Percentiles rank a stretch among this genome's conserved stretches.
These are phyloP conservation scores for Smittia sp. DNA, from an alignment of 2,888 invertebrate genomes.

Conservation along the genomic window DNA sequence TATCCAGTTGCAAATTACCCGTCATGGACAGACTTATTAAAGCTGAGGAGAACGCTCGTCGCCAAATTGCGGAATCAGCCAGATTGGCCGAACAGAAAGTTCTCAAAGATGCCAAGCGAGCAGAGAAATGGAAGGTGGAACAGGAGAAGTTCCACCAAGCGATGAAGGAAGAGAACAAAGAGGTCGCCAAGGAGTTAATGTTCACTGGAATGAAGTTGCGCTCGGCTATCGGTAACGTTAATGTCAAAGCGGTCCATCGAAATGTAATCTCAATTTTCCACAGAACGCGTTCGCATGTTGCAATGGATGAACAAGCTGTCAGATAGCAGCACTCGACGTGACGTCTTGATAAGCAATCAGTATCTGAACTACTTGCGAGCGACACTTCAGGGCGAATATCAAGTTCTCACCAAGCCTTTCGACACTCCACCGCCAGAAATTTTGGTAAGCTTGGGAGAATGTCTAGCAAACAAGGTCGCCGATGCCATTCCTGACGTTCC, in stretches of 20 bases:
- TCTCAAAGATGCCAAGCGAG: neutral
- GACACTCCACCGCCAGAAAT: conserved; percentile 53
- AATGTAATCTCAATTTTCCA: neutral
- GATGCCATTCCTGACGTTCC: conserved; percentile 54
- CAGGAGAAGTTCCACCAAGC: no score
- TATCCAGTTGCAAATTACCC: no score
- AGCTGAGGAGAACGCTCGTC: no score
- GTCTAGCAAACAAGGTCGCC: conserved; percentile 51
- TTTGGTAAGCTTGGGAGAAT: conserved; percentile 54
- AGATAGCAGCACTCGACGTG: conserved; percentile 32
- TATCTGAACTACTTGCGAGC: conserved; percentile 57
- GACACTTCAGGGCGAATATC: conserved; percentile 54
- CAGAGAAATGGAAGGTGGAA: neutral
- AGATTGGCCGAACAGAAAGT: neutral
- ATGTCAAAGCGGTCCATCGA: neutral
- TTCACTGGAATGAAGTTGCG: conserved; percentile 10
- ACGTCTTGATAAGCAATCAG: conserved; percentile 53
- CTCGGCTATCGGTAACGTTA: neutral
- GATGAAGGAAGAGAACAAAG: neutral
- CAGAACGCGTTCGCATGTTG: conserved; percentile 57
- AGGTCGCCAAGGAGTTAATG: conserved; percentile 10
- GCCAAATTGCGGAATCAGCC: no score
- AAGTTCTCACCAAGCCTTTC: conserved; percentile 52
- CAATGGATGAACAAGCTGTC: conserved; percentile 57
- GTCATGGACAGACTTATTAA: no score